phyloP scores from a whole-genome alignment of 30 jellyfish, hydroid and myxozoan species.

The Chrysaora quinquecirrha region DNA sequence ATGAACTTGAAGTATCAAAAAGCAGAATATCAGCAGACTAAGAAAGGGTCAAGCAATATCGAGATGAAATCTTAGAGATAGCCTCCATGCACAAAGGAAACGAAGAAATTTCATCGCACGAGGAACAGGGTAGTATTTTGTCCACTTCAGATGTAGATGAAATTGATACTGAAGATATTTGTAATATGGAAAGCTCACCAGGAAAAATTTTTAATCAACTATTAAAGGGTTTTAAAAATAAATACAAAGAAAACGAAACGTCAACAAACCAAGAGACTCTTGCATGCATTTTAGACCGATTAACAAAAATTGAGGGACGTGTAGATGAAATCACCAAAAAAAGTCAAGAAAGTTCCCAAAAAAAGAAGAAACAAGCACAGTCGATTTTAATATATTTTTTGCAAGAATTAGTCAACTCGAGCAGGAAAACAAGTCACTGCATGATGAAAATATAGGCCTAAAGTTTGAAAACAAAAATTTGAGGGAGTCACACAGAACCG shows the following conservation, averaged over 20 bases:
- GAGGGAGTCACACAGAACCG: conserved; percentile 18
- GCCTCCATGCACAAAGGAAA: not conserved
- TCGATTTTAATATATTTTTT: conserved; percentile 12
- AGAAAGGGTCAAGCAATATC: not conserved
- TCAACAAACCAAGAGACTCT: conserved; percentile 4
- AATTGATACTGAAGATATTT: conserved; percentile 3
- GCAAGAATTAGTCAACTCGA: conserved; percentile 34
- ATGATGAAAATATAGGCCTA: conserved; percentile 33
- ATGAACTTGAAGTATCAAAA: not conserved
- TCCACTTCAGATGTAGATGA: not conserved
- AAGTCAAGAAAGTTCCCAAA: not conserved
- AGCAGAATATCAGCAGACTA: not conserved
- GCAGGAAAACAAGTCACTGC: conserved; percentile 25
- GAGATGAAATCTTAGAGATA: not conserved
- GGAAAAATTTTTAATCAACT: conserved; percentile 12
- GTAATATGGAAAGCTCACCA: conserved; percentile 26
- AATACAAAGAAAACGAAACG: not conserved
- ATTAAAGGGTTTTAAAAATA: not conserved
- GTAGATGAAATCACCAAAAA: not conserved
- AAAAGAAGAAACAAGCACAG: not conserved
- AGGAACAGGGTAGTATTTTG: not conserved
- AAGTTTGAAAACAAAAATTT: conserved; percentile 16
- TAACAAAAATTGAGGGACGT: not conserved
- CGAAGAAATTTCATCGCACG: not conserved
- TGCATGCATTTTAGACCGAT: conserved; percentile 11